A percentile compares a stretch with the other conserved stretches of the same genome.
phyloP scores from a whole-genome alignment of 64 coral and sea anemone genomes.

The Montipora foliosa region DNA sequence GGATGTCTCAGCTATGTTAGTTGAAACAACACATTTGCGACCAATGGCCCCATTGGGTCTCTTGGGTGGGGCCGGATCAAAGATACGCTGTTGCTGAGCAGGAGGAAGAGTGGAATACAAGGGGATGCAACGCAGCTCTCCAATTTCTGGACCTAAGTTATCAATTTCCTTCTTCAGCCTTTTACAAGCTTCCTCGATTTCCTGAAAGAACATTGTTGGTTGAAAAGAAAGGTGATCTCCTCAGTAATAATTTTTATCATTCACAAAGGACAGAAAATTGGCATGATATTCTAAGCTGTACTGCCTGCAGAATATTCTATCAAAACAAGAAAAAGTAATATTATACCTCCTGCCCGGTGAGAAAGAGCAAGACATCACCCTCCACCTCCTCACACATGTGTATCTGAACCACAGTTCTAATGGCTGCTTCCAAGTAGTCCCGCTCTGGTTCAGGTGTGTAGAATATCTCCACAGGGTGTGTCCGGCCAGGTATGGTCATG shows the following conservation, averaged over 20 bases:
- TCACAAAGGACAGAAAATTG: too few species aligned
- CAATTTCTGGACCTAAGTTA: slow-evolving; percentile 87
- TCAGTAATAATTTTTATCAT: too few species aligned
- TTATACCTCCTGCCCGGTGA: slow-evolving; percentile 97
- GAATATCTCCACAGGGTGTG: slow-evolving; percentile 99
- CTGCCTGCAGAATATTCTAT: neutral
- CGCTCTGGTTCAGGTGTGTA: slow-evolving; percentile 98
- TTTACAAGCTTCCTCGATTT: slow-evolving; percentile 99
- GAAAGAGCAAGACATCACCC: slow-evolving; percentile 94
- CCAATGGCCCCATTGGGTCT: slow-evolving; percentile 94
- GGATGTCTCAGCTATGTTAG: slow-evolving; percentile 99
- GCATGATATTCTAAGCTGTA: too few species aligned
- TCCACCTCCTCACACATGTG: slow-evolving; percentile 98
- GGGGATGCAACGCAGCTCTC: slow-evolving; percentile 94
- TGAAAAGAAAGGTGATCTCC: too few species aligned
- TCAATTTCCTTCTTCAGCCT: slow-evolving; percentile 98
- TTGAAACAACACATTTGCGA: slow-evolving; percentile 94
- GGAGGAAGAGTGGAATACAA: slow-evolving; percentile 97
- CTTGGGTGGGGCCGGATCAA: slow-evolving; percentile 91
- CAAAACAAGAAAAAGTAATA: neutral
- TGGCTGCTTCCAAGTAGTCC: slow-evolving; percentile 97
- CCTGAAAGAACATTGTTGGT: slow-evolving; percentile 43
- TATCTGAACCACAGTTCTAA: slow-evolving; percentile 96
- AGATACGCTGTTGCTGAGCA: slow-evolving; percentile 91
- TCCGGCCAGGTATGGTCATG: slow-evolving; percentile 93